Percentiles rank a stretch among this genome's conserved stretches.
phyloP scores from a whole-genome alignment of 2,113 vertebrate genomes.

The Murina feae region DNA sequence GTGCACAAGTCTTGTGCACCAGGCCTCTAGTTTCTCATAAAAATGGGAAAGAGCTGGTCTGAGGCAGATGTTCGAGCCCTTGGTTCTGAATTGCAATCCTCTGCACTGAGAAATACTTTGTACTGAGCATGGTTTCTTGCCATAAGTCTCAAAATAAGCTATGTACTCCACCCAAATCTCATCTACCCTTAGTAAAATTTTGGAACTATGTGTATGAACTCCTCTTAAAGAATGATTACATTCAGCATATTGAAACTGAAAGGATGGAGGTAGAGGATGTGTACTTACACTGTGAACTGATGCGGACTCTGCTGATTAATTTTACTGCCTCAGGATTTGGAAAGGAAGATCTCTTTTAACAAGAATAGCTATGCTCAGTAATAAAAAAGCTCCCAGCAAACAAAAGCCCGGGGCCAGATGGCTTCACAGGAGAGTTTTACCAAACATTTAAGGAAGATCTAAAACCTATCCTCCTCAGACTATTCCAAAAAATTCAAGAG shows the following conservation, averaged over 20 bases:
- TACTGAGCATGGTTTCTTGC: not conserved
- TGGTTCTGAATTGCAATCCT: not conserved
- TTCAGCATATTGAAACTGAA: not conserved
- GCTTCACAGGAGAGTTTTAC: too few species aligned
- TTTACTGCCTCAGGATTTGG: conserved; percentile 14
- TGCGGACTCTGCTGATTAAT: not conserved
- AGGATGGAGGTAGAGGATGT: not conserved
- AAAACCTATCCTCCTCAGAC: too few species aligned
- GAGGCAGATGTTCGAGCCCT: not conserved
- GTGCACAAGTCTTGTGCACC: too few species aligned
- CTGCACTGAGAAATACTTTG: not conserved
- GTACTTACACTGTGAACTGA: not conserved
- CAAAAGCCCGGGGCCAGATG: too few species aligned
- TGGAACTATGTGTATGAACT: not conserved
- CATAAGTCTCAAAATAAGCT: not conserved
- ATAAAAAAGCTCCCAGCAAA: too few species aligned
- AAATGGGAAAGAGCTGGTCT: not conserved
- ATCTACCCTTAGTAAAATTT: not conserved
- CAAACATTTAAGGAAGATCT: too few species aligned
- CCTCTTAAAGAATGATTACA: not conserved
- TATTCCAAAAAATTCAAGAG: too few species aligned
- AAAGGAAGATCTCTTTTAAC: not conserved
- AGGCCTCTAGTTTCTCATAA: not conserved
- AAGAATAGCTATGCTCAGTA: not conserved
- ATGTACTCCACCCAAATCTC: not conserved